A percentile compares a stretch with the other conserved stretches of the same genome.
phyloP scores from a whole-genome alignment of 2,888 invertebrate genomes.

The Platyscelio sp. region DNA sequence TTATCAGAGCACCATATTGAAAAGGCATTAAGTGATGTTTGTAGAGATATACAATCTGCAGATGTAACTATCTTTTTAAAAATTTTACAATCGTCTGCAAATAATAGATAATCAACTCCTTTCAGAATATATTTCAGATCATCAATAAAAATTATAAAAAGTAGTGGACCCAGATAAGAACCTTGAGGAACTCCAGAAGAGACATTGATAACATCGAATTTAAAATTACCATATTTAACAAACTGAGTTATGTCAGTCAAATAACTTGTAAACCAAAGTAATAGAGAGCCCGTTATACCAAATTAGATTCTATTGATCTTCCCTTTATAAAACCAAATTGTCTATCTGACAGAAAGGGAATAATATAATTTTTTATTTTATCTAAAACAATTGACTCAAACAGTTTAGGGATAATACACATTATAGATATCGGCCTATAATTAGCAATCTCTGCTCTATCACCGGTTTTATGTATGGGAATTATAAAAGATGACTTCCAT shows the following conservation, averaged over 20 bases:
- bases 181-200: not conserved
- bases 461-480: not conserved
- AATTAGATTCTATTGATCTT: not conserved
- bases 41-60: not conserved
- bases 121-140: not conserved
- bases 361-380: no score
- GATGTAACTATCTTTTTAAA: not conserved
- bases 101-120: not conserved
- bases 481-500: not conserved
- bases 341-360: no score
- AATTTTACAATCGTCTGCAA: constrained; percentile 13
- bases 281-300: not conserved
- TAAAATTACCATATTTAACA: not conserved
- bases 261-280: not conserved
- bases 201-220: not conserved
- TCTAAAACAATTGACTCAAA: not conserved
- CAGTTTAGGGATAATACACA: not conserved
- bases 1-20: not conserved
- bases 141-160: constrained; percentile 11
- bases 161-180: not conserved
- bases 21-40: not conserved
- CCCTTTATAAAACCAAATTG: no score
- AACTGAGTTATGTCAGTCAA: not conserved
- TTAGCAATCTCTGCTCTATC: not conserved
- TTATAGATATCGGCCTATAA: not conserved